Evolutionary conservation across 1,140 invertebrate species (phyloP).

Genomic region (Drosophila sturtevanti): DNA sequence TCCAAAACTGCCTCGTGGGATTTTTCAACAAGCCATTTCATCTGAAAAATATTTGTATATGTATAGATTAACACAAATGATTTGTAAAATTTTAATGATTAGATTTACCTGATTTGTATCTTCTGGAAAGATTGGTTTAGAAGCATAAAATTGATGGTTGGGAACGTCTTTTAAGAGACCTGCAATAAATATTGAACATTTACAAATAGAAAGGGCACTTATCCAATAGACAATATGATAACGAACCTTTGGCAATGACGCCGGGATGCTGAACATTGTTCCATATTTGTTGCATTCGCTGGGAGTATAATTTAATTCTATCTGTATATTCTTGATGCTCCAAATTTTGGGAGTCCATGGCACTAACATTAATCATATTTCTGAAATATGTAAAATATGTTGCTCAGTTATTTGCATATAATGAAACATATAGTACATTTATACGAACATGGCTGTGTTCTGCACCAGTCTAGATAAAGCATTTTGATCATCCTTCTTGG

Average conservation of each 20-base stretch:
- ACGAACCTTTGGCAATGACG: conserved; percentile 53
- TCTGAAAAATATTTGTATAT: conserved; percentile 82
- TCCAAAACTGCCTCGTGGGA: conserved; percentile 85
- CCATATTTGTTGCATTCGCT: conserved; percentile 85
- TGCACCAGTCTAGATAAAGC: conserved; percentile 93
- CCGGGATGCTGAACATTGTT: conserved; percentile 76
- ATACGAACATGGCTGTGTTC: conserved; percentile 92
- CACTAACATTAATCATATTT: conserved; percentile 93
- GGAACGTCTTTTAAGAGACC: conserved; percentile 78
- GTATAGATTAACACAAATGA: neutral
- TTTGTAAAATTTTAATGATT: neutral
- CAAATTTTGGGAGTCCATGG: conserved; percentile 89
- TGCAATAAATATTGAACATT: conserved; percentile 11
- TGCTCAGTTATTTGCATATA: neutral
- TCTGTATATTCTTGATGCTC: conserved; percentile 92
- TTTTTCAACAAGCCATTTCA: conserved; percentile 85
- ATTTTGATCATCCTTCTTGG: conserved; percentile 94
- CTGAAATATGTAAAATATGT: conserved; percentile 80
- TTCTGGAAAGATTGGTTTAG: conserved; percentile 40
- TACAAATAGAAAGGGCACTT: neutral
- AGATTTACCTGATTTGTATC: conserved; percentile 67
- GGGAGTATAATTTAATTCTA: conserved; percentile 88
- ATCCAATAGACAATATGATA: neutral
- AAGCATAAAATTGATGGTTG: conserved; percentile 73
- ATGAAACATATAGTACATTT: neutral